Evolutionary conservation across 2,888 invertebrate genomes (phyloP), one percentile per base, ranked within the genome.

Genomic region (Agonopterix alstromeriana): DNA sequence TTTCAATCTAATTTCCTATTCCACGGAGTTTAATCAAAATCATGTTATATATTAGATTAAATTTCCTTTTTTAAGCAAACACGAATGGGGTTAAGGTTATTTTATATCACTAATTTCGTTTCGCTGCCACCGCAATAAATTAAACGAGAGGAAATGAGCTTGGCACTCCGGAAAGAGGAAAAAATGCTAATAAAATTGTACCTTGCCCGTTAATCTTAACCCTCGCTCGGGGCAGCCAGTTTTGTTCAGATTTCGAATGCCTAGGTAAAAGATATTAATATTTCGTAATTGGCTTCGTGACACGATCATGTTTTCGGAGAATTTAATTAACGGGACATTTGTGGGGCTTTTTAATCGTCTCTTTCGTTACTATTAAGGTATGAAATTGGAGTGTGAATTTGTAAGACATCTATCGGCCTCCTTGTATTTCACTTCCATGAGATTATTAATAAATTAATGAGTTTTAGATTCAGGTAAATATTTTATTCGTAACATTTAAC

Each of bases 151-250:
- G 82, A 85, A 84, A 83, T 84, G 82, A 84, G 81, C 75, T 75
- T 72, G 69, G 77, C 65, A 68, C 73, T 61, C 73, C 75, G 82
- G 78, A 76, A 82, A 73, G 73, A 76, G 78, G 80, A 78, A 85
- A 83, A 84, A 85, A 82, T 82, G 81, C 81, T 82, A 84, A 83
- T 84, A 85, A 83, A 84, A 84, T 81, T 78, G 78, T 82, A 78
- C 81, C 77, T 80, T 70, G 62, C 67, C 71, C 76, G 79, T 83
- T 83, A 82, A 83, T 84, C 82, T 81, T 75, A 80, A 79, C 79
- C 79, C 77, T 66, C 70, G 68, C 65, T 56, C 55, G 56, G 53
- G 58, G 66, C 65, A 63, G 57, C 63, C 68, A 73, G 73, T 74
- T 74, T 70, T 71, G 73, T 76, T 73, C 77, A 73, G 80, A 82